Conservation (phyloP, 2,888 invertebrate species). For the Chloroclystis v-ata region DNA sequence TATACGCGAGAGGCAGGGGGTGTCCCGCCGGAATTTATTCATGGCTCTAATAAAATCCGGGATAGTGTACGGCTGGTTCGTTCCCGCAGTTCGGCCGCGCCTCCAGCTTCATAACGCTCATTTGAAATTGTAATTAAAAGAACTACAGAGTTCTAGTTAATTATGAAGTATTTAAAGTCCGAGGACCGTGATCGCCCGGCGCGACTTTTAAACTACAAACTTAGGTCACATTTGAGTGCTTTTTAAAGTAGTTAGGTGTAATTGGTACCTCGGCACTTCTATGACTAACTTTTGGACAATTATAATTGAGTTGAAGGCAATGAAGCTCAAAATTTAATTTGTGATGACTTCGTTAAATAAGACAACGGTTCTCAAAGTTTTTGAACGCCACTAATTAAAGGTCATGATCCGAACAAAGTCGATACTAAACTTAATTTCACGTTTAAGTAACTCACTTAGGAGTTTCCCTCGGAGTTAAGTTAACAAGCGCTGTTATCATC, state of each 20-base stretch:
- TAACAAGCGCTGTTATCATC: conserved; percentile 41
- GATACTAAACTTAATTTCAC: conserved; percentile 38
- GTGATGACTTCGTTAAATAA: conserved; percentile 23
- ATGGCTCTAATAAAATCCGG: conserved; percentile 72
- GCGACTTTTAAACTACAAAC: neutral
- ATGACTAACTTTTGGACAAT: conserved; percentile 14
- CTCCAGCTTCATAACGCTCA: conserved; percentile 21
- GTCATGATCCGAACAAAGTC: conserved; percentile 27
- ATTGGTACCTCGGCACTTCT: neutral
- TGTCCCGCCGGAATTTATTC: conserved; percentile 67
- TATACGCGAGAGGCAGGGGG: conserved; percentile 55
- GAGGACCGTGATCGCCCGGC: too few species aligned
- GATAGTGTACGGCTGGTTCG: conserved; percentile 52
- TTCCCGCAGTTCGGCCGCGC: conserved; percentile 50
- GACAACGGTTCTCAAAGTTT: conserved; percentile 27
- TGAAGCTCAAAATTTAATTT: conserved; percentile 24
- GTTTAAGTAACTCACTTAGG: conserved; percentile 42
- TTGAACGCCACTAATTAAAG: conserved; percentile 28
- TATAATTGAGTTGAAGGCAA: conserved; percentile 12
- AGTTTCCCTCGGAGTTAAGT: conserved; percentile 38
- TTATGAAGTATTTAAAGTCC: too few species aligned
- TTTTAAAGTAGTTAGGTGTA: conserved; percentile 3
- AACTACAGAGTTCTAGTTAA: neutral
- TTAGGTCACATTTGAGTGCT: neutral
- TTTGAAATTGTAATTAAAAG: conserved; percentile 8